Base-by-base conservation (phyloP, 2,113 vertebrate genomes). In the Terrapene triunguis region DNA sequence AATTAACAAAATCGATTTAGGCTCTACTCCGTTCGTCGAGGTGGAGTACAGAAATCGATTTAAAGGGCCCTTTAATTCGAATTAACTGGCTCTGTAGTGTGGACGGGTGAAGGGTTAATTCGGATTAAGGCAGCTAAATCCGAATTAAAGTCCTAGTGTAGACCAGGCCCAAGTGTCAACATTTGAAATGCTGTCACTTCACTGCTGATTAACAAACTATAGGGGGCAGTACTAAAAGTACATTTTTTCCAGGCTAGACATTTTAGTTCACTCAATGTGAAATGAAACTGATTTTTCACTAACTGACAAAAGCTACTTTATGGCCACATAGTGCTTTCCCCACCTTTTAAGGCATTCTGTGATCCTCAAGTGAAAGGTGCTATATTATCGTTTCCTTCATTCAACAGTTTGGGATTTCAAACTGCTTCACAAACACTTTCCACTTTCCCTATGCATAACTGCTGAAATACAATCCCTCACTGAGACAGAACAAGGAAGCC, bases 161-260 rank as follows among this genome's bases (percentile, higher is more conserved):
- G n/a, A n/a, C n/a, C n/a, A n/a, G n/a, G n/a, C n/a, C n/a, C n/a
- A 32, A 78, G 42, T 62, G 76, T 0, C 0, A 35, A 6, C 25
- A 27, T 80, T 74, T 84, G 17, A 35, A 87, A 44, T 57, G 38
- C 4, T 78, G 38, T 51, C 22, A 3, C 29, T 86, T 89, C 44
- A 69, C 35, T 22, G 65, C 51, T 38, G 51, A 53, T 78, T 87
- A 53, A 87, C 44, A 79, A 29, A 42, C 38, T 29, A n/a, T 44
- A 2, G 35, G 59, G 35, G 84, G 35, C 53, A 89, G 50, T 16
- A 42, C 38, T 42, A 57, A 89, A 84, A 48, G 19, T 69, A 0
- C 17, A 51, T 69, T 81, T 78, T n/a, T 25, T 84, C 42, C 84
- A 85, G 53, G 78, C 8, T 69, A 11, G 55, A 85, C 32, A 62